Base-by-base conservation (phyloP, 2,888 invertebrate genomes). In the Aphrophora alni region DNA sequence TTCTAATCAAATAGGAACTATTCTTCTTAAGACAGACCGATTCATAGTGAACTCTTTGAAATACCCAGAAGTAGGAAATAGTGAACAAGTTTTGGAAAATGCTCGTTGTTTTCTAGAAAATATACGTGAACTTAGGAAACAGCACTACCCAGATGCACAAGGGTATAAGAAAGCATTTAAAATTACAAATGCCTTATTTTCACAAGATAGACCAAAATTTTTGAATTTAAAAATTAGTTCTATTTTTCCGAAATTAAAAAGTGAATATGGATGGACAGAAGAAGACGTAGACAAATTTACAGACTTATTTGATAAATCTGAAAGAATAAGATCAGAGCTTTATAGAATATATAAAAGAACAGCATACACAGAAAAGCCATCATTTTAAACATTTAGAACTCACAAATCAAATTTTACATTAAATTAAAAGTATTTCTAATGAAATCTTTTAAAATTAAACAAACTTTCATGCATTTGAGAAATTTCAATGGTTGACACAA, bases 21-120 rank as follows among this genome's bases (percentile, higher is more conserved):
- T 59, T 21, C 59, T 59, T 21, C 21, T 59, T 12, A 59, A 59
- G 21, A 59, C 59, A 21, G 59, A 59, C 14, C 12, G 59, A 59
- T 59, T 59, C 59, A 59, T 59, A 12, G 59, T 59, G 21, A 59
- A 59, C 59, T 59, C 59, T 59, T 59, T 59, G 14, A 59, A 59
- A 21, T 59, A 59, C 21, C 59, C 59, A 59, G 59, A 59, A 21
- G 59, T 59, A 59, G 59, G 59, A 59, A 59, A 59, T 21, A 59
- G 59, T 59, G 59, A 59, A 59, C 59, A 59, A 59, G 59, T 59
- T 59, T 59, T 59, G 59, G 59, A 59, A 59, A 59, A 59, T 59
- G 21, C 21, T 14, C 59, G 59, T 59, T 59, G 59, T 21, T 59
- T 59, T 21, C 59, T 59, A 21, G 59, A 59, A 59, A 59, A 59